Percentiles rank a stretch among this genome's conserved stretches.
Conservation (phyloP, 2,888 invertebrate genomes). For the Heteromyza rotundicornis region DNA sequence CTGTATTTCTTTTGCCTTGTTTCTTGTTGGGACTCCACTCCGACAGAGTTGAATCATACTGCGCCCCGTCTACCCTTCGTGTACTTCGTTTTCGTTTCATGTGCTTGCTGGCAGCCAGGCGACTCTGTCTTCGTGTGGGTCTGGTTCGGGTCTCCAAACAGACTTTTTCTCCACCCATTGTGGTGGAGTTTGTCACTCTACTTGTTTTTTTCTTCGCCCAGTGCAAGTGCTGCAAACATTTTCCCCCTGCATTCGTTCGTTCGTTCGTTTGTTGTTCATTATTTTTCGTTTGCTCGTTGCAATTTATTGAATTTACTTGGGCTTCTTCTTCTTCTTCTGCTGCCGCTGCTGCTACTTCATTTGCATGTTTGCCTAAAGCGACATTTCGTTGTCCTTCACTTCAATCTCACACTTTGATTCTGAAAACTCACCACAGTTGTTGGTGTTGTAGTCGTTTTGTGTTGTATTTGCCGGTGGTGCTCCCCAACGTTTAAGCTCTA, state of each 20-base stretch:
- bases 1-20: not conserved
- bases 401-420: not conserved
- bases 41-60: not conserved
- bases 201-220: too few relatives aligned
- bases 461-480: not conserved
- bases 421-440: not conserved
- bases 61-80: too few relatives aligned
- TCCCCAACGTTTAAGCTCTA: not conserved
- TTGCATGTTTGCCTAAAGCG: not conserved
- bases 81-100: too few relatives aligned
- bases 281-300: not conserved
- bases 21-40: not conserved
- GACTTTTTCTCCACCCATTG: not conserved
- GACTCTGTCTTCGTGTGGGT: slow-evolving; percentile 2
- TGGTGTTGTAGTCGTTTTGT: not conserved
- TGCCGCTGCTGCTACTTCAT: too few relatives aligned
- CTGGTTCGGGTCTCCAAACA: not conserved
- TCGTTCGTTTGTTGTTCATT: not conserved
- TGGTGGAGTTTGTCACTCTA: not conserved
- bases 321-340: too few relatives aligned
- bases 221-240: not conserved
- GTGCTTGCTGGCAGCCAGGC: not conserved
- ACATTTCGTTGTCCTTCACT: slow-evolving; percentile 1
- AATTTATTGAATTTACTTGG: too few relatives aligned
- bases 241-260: not conserved